A percentile compares a stretch with the other conserved stretches of the same genome.
Evolutionary conservation across 2,888 invertebrate genomes (phyloP).

Genomic region (Dicyrtoma fusca): DNA sequence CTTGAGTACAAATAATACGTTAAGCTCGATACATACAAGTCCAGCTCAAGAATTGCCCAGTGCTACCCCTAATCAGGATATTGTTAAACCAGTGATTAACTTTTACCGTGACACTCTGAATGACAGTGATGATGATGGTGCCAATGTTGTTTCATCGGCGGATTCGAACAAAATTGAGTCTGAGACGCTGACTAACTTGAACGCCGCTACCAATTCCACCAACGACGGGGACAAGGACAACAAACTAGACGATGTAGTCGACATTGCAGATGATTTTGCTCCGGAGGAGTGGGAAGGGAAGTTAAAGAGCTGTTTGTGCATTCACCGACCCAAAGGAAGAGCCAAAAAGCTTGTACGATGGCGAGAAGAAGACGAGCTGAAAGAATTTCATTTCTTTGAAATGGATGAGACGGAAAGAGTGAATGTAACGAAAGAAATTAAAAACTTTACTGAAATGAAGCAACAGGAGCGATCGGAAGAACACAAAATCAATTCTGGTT

Average conservation of each 20-base stretch:
- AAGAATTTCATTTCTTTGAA: slow-evolving; percentile 86
- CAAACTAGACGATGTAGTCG: slow-evolving; percentile 8
- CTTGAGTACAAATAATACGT: slow-evolving; percentile 64
- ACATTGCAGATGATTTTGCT: slow-evolving; percentile 39
- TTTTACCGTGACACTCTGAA: slow-evolving; percentile 93
- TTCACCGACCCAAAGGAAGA: slow-evolving; percentile 69
- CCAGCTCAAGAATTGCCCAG: slow-evolving; percentile 17
- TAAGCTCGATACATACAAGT: slow-evolving; percentile 58
- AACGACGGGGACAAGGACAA: too few relatives aligned
- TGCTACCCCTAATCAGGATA: slow-evolving; percentile 7
- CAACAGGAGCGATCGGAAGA: slow-evolving; percentile 85
- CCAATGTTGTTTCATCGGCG: background rate
- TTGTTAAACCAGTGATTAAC: slow-evolving; percentile 59
- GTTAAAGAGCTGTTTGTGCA: slow-evolving; percentile 70
- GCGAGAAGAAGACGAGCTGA: slow-evolving; percentile 78
- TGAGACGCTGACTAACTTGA: too few relatives aligned
- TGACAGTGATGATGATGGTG: slow-evolving; percentile 65
- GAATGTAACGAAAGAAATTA: slow-evolving; percentile 76
- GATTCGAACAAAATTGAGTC: background rate
- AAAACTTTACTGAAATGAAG: slow-evolving; percentile 82
- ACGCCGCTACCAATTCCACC: background rate
- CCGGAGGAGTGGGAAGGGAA: slow-evolving; percentile 45
- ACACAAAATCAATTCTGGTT: slow-evolving; percentile 65
- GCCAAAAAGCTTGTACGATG: slow-evolving; percentile 81
- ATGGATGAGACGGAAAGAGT: slow-evolving; percentile 94